Evolutionary conservation across 2,888 invertebrate species (phyloP).

Genomic region (Graphium colonna): DNA sequence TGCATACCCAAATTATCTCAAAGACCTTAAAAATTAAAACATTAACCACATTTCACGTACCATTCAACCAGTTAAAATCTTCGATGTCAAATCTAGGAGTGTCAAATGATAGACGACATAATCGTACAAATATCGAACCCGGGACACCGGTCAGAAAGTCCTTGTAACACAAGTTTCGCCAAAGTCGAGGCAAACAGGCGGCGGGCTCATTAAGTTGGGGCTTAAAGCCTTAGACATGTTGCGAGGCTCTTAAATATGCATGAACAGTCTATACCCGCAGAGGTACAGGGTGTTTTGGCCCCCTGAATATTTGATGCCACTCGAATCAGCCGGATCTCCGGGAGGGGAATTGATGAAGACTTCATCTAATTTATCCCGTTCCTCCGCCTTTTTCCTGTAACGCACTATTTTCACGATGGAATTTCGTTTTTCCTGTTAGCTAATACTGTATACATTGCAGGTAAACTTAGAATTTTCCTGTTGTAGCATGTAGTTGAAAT

Average conservation of each 20-base stretch:
- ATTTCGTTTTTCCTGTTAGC: too few species aligned
- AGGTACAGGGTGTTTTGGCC: slow-evolving; percentile 34
- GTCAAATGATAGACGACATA: background rate
- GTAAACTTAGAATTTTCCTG: too few species aligned
- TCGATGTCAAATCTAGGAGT: background rate
- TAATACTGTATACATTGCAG: too few species aligned
- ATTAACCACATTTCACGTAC: background rate
- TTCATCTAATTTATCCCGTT: slow-evolving; percentile 17
- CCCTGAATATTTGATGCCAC: slow-evolving; percentile 38
- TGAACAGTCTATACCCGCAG: slow-evolving; percentile 34
- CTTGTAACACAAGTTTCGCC: slow-evolving; percentile 9
- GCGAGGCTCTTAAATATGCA: slow-evolving; percentile 54
- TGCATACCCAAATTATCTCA: too few species aligned
- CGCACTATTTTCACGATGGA: too few species aligned
- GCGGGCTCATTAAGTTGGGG: slow-evolving; percentile 51
- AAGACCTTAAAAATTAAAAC: too few species aligned
- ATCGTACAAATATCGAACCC: background rate
- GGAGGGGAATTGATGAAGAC: slow-evolving; percentile 23
- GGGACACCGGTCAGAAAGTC: background rate
- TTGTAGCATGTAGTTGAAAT: too few species aligned
- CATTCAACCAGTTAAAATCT: background rate
- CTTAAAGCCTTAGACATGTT: slow-evolving; percentile 60
- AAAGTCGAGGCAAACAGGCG: slow-evolving; percentile 17
- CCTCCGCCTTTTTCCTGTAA: slow-evolving; percentile 9
- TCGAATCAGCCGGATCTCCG: slow-evolving; percentile 28